Evolutionary conservation across 2,888 invertebrate species (phyloP), one percentile per base, ranked within the genome.

Genomic region (Ariolimax columbianus): DNA sequence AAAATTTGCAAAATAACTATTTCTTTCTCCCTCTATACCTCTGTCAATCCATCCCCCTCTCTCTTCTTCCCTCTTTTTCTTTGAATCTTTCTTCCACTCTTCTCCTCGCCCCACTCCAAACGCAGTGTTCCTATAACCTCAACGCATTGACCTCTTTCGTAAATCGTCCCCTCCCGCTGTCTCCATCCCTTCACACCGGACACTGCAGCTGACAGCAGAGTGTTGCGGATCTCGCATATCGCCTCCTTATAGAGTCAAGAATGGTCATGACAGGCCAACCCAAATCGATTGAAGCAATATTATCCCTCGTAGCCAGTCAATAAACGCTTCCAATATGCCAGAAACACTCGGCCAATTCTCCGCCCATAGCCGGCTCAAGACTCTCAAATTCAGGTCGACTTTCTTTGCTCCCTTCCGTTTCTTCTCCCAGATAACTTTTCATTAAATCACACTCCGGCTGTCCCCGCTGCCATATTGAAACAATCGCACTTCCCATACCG

Each of bases 231-330:
- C 63, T 63, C 78, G 6, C 78, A 63, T 78, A 55, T 78, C 80
- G 33, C 51, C 80, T 51, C 23, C 80, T 70, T n/a, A 80, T 68
- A 68, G 80, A 40, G 23, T 80, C 82, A 55, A 70, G 77, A 33
- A 70, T 77, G 83, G 70, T 33, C 63, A 59, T 82, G 83, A 77
- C 77, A 84, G 59, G 36, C 78, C 33, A 23, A 30, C 36, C 23
- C 51, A 47, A 77, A 84, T 84, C 84, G 79, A 84, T 84, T 84
- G 84, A 30, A 78, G 79, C 84, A 84, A 84, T 84, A 84, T 84
- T 84, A 84, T 79, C 84, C 84, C 47, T 72, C 84, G 51, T 43
- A 43, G 33, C 79, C 33, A 79, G 78, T 84, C 84, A 84, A 84
- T 84, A 84, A 84, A 78, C 51, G 70, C 72, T 70, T 70, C 78